These are phyloP conservation scores for Drosophila miranda DNA, from an alignment of 1,140 invertebrate genomes.

Conservation along the genomic window DNA sequence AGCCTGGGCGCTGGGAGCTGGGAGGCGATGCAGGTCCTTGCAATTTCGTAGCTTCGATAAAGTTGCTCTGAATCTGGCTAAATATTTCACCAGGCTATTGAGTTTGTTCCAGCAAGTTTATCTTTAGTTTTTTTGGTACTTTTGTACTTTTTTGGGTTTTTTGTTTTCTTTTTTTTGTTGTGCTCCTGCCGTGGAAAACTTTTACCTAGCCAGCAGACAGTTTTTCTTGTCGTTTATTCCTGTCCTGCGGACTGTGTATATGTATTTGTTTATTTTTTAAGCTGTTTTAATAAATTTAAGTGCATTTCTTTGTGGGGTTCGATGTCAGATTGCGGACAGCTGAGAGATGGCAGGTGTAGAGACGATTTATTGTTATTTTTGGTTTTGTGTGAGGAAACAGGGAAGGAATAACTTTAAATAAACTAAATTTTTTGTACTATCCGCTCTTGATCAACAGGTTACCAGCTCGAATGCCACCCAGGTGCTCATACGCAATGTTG, in stretches of 20 bases:
- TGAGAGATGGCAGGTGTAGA: constrained; percentile 15
- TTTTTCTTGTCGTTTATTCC: constrained; percentile 30
- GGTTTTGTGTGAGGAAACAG: not conserved
- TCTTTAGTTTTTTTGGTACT: constrained; percentile 54
- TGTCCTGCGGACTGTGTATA: constrained; percentile 20
- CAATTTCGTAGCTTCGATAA: constrained; percentile 61
- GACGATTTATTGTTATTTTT: constrained; percentile 19
- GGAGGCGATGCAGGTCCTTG: constrained; percentile 19
- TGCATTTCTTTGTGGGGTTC: constrained; percentile 56
- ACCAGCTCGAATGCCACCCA: constrained; percentile 89
- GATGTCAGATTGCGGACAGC: constrained; percentile 54
- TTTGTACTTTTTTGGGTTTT: constrained; percentile 11
- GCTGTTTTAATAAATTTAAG: constrained; percentile 69
- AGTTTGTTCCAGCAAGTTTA: constrained; percentile 67
- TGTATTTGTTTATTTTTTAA: constrained; percentile 43
- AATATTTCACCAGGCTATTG: constrained; percentile 75
- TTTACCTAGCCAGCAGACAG: constrained; percentile 47
- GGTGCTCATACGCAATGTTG: constrained; percentile 88
- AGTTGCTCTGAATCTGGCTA: constrained; percentile 65
- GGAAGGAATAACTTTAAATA: not conserved
- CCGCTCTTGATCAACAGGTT: constrained; percentile 83
- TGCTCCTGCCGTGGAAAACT: constrained; percentile 56
- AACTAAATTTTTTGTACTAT: constrained; percentile 22
- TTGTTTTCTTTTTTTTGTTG: constrained; percentile 35
- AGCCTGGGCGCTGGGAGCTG: constrained; percentile 11